These are phyloP conservation scores for Agrotis puta DNA, from an alignment of 2,888 invertebrate species.

Conservation along the genomic window DNA sequence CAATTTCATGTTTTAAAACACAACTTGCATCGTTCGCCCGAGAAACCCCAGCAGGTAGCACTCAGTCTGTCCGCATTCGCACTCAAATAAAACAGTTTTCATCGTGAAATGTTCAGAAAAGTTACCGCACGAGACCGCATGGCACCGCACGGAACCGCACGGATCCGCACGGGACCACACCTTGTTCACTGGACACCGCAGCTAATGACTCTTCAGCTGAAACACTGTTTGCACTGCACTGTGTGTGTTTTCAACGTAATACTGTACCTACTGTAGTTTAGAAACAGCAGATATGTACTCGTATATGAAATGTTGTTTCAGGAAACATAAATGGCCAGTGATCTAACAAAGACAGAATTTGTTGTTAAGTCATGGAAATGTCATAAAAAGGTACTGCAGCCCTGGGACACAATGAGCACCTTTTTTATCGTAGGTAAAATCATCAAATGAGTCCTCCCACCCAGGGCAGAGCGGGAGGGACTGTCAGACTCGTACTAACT, in stretches of 20 bases:
- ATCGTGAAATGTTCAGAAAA: slow-evolving; percentile 73
- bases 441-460: too few species aligned
- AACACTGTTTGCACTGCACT: slow-evolving; percentile 30
- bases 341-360: neutral
- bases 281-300: neutral
- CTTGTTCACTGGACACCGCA: slow-evolving; percentile 31
- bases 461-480: too few species aligned
- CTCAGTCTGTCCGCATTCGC: slow-evolving; percentile 65
- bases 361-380: too few species aligned
- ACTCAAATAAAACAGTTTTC: slow-evolving; percentile 76
- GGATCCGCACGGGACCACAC: slow-evolving; percentile 24
- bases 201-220: slow-evolving; percentile 52
- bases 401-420: too few species aligned
- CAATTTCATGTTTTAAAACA: neutral
- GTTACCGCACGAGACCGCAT: slow-evolving; percentile 54
- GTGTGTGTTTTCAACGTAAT: slow-evolving; percentile 3
- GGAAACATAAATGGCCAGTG: neutral
- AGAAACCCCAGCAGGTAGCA: slow-evolving; percentile 64
- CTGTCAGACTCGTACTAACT: too few species aligned
- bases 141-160: slow-evolving; percentile 15
- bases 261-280: slow-evolving; percentile 3
- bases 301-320: neutral
- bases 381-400: too few species aligned
- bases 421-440: too few species aligned
- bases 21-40: slow-evolving; percentile 22